Conservation (phyloP, 1,140 invertebrate species). For the Pseudachorutes palmiensis region DNA sequence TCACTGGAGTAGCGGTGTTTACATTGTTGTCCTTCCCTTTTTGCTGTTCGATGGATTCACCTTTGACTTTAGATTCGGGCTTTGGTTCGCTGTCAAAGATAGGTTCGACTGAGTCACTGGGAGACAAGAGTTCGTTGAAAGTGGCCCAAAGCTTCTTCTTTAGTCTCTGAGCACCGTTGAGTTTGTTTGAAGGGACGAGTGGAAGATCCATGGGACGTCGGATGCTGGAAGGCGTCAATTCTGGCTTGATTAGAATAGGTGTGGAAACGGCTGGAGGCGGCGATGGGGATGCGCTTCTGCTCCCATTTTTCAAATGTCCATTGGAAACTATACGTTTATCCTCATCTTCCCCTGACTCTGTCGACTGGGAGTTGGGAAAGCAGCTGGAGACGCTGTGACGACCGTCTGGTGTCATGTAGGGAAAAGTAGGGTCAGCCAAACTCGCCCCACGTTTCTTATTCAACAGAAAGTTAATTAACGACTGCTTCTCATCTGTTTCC, state of each 20-base stretch:
- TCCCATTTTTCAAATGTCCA: no score
- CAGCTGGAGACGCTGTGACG: background rate
- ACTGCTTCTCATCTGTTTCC: background rate
- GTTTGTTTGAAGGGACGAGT: conserved; percentile 20
- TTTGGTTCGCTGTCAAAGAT: background rate
- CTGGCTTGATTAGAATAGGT: background rate
- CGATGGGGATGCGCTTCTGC: background rate
- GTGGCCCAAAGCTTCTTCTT: conserved; percentile 29
- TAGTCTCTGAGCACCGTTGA: background rate
- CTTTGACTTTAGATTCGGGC: no score
- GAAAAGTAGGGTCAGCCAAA: background rate
- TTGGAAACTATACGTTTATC: background rate
- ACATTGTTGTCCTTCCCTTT: background rate
- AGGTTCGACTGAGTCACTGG: background rate
- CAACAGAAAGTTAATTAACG: no score
- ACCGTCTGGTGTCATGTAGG: background rate
- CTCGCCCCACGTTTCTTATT: background rate
- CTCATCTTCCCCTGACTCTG: background rate
- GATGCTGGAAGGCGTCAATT: background rate
- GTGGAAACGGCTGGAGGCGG: background rate
- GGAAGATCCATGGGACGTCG: conserved; percentile 30
- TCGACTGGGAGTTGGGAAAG: background rate
- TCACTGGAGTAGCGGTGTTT: background rate
- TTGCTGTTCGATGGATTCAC: no score
- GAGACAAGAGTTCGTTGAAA: conserved; percentile 32